These are phyloP conservation scores for Syngnathoides biaculeatus DNA, from an alignment of 2,113 vertebrate genomes.

Conservation along the genomic window DNA sequence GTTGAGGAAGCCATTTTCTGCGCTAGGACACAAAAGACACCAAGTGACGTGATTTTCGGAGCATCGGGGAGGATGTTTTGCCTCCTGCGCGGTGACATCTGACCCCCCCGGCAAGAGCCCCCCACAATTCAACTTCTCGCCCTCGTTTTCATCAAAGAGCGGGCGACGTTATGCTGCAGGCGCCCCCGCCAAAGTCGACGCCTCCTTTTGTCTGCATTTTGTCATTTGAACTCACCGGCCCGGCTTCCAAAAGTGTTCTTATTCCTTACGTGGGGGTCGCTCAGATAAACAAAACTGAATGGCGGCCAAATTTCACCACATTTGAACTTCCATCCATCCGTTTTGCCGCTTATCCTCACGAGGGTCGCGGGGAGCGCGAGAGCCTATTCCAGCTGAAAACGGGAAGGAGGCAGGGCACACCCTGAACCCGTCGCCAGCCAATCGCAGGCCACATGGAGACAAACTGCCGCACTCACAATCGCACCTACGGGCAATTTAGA, in stretches of 20 bases:
- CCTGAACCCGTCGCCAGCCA: no score
- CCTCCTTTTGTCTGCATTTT: not conserved
- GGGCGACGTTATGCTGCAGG: conserved; percentile 33
- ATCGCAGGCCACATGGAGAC: no score
- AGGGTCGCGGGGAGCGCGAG: no score
- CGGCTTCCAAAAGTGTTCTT: not conserved
- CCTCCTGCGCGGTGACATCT: conserved; percentile 67
- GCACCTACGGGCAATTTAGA: no score
- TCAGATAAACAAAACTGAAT: no score
- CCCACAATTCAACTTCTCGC: conserved; percentile 49
- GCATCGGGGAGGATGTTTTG: conserved; percentile 64
- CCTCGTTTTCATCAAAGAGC: conserved; percentile 42
- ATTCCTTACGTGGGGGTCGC: not conserved
- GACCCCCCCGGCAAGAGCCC: conserved; percentile 70
- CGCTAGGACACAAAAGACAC: conserved; percentile 48
- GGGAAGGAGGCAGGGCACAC: no score
- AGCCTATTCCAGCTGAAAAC: no score
- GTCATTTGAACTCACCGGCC: not conserved
- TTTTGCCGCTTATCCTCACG: no score
- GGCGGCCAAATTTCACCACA: no score
- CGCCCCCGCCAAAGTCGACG: conserved; percentile 1
- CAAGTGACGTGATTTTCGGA: conserved; percentile 59
- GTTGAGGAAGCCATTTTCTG: conserved; percentile 42
- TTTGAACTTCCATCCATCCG: no score
- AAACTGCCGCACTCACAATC: no score